Evolutionary conservation across 2,888 invertebrate genomes (phyloP).

Genomic region (Balanococcus diminutus): DNA sequence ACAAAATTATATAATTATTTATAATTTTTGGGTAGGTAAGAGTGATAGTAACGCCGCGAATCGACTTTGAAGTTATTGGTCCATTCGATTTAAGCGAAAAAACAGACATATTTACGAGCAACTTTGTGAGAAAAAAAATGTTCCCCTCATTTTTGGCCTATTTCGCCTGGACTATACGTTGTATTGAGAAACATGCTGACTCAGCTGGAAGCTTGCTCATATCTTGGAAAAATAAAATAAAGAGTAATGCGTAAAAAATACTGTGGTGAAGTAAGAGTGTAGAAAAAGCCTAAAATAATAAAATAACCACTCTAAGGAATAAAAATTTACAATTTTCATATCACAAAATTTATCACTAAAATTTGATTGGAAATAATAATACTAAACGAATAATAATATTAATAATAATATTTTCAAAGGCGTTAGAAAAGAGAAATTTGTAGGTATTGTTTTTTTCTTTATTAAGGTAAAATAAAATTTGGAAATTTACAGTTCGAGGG

Average conservation of each 20-base stretch:
- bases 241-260: not conserved
- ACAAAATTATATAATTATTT: no score
- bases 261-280: not conserved
- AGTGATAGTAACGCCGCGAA: no score
- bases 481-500: not conserved
- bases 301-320: no score
- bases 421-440: not conserved
- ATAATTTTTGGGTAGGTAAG: no score
- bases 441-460: not conserved
- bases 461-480: not conserved
- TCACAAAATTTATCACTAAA: slow-evolving; percentile 37
- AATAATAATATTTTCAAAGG: not conserved
- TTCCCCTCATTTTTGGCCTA: no score
- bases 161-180: no score
- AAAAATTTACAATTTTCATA: slow-evolving; percentile 8
- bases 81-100: no score
- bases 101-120: no score
- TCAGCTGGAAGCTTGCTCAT: not conserved
- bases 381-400: not conserved
- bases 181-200: no score
- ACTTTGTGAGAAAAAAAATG: no score
- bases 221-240: not conserved
- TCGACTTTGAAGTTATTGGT: no score
- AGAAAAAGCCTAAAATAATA: not conserved
- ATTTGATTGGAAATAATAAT: slow-evolving; percentile 29